Base-by-base conservation (phyloP, 2,797 vertebrate species). In the Periparus ater region DNA sequence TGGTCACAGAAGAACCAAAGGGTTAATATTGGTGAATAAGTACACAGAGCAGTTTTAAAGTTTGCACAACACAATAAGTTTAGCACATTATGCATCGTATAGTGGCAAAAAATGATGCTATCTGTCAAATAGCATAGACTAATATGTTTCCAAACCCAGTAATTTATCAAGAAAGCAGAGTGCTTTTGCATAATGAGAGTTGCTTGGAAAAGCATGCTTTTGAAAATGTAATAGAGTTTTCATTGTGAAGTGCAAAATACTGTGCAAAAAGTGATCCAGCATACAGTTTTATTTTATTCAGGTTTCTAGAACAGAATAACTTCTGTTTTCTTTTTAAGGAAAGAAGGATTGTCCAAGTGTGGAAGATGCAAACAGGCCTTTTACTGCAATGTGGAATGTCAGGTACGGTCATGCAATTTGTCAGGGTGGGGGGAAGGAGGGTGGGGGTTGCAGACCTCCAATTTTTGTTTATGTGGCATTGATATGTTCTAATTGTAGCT, bases 301-400 rank as follows among this genome's bases (percentile, higher is more conserved):
- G 45, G 62, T 73, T 95, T 93, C 62, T 66, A 61, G 17, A 78
- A 13, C 51, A 77, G 40, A 84, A 61, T 89, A 88, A 91, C 54
- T 81, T 96, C 40, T 96, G 72, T 93, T 98, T 96, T 97, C 45
- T 93, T 97, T 97, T 97, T 55, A 94, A 99, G 99, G 97, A 99
- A 99, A 98, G 98, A 99, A 94, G 97, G 97, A n/a, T 97, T 99
- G 97, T 99, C 99, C 88, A 99, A 98, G 96, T 99, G 99, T 93
- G 99, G 99, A 93, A 99, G 99, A 88, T 99, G 99, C 97, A 99
- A 98, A 95, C 99, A 99, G 97, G 99, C 99, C 18, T 99, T 98
- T 93, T 99, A 99, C 98, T 99, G 99, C 98, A 97, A 99, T 82
- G 98, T 96, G 63, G 98, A 98, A 71, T 99, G 99, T 91, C 99